Percentiles rank a stretch among this genome's conserved stretches.
Conservation (phyloP, 1,140 invertebrate species). For the Diorhabda elongata region DNA sequence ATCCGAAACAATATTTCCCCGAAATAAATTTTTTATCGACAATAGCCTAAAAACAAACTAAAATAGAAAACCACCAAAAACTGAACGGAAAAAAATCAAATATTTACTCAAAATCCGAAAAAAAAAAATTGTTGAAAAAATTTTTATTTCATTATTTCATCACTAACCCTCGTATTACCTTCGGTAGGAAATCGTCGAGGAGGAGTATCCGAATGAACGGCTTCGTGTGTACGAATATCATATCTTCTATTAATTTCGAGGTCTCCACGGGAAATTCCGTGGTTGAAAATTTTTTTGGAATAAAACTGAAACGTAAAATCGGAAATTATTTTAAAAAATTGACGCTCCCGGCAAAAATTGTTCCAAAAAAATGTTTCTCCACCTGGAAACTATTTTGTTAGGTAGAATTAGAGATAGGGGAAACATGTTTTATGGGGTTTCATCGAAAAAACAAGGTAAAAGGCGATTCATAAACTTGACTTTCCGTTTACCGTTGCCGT, state of each 20-base stretch:
- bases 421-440: no score
- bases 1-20: slow-evolving; percentile 11
- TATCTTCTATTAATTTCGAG: slow-evolving; percentile 1
- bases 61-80: not conserved
- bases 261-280: slow-evolving; percentile 10
- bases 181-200: not conserved
- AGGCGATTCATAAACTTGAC: no score
- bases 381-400: no score
- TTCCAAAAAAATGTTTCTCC: no score
- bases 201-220: slow-evolving; percentile 1
- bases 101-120: not conserved
- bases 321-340: no score
- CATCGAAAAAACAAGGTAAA: no score
- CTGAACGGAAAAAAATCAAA: no score
- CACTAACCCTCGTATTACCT: no score
- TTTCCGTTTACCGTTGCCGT: no score
- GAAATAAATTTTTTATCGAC: slow-evolving; percentile 3
- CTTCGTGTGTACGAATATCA: not conserved
- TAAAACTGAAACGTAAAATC: not conserved
- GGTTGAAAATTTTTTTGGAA: not conserved
- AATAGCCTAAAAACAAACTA: slow-evolving; percentile 2
- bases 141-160: no score
- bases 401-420: no score
- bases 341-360: no score
- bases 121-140: not conserved